These are phyloP conservation scores for Myiotriccus ornatus DNA, from an alignment of 2,797 vertebrate species.

Conservation along the genomic window DNA sequence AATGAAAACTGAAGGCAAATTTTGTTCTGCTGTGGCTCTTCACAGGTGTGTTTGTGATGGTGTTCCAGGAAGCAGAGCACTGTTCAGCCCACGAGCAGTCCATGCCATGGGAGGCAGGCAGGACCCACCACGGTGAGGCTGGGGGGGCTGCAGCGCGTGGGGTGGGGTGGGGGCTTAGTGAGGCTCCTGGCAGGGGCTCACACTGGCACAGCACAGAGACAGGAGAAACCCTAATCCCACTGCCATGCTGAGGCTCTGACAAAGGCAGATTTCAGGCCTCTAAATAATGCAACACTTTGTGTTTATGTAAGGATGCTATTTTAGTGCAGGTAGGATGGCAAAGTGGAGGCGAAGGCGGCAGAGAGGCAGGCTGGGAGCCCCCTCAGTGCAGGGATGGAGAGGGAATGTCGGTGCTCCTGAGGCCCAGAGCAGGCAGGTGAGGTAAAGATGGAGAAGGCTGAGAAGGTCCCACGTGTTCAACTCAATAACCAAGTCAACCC, in stretches of 20 bases:
- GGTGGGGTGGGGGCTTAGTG: background rate
- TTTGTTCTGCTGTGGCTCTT: background rate
- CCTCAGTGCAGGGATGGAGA: background rate
- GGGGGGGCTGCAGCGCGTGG: background rate
- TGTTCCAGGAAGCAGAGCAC: background rate
- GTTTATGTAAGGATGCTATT: background rate
- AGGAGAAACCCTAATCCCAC: background rate
- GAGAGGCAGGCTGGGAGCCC: background rate
- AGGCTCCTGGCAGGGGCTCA: background rate
- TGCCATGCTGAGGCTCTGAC: background rate
- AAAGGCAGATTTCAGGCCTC: background rate
- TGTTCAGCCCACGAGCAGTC: rapidly evolving
- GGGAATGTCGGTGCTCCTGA: background rate
- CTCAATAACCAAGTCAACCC: background rate
- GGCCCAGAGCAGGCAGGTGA: background rate
- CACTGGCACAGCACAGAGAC: background rate
- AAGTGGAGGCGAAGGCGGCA: rapidly evolving
- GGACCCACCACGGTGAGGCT: rapidly evolving
- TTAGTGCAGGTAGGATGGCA: background rate
- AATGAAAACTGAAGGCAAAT: background rate
- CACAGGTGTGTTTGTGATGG: background rate
- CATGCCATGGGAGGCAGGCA: background rate
- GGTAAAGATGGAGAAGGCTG: background rate
- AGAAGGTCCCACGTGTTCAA: rapidly evolving
- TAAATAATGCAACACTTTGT: background rate